These are phyloP conservation scores for Cephalotes varians DNA, from an alignment of 2,888 invertebrate genomes.

Conservation along the genomic window DNA sequence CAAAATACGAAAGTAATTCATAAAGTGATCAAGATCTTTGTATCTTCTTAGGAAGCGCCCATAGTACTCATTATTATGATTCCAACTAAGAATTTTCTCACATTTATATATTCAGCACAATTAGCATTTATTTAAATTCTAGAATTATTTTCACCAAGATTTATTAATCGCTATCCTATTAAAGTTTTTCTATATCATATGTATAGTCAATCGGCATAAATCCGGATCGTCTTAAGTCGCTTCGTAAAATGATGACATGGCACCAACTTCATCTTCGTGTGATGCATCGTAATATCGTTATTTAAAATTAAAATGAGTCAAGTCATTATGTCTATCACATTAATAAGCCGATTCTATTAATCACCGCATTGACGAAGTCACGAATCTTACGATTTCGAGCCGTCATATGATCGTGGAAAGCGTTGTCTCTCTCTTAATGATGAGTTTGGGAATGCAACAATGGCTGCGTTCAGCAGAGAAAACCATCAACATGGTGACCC, in stretches of 20 bases:
- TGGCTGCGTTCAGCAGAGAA: no score
- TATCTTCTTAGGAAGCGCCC: slow-evolving; percentile 31
- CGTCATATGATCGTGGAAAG: no score
- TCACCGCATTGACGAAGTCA: background rate
- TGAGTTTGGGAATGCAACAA: no score
- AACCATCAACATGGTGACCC: no score
- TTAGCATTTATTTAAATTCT: slow-evolving; percentile 13
- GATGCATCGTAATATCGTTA: background rate
- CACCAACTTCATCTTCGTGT: background rate
- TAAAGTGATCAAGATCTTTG: slow-evolving; percentile 36
- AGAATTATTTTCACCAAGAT: background rate
- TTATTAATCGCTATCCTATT: background rate
- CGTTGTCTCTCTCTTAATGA: no score
- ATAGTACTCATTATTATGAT: slow-evolving; percentile 47
- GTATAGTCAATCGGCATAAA: background rate
- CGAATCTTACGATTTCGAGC: no score
- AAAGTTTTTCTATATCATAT: background rate
- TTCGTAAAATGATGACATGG: background rate
- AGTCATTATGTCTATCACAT: background rate
- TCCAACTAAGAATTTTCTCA: background rate
- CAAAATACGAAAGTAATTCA: slow-evolving; percentile 3
- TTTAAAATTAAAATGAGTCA: background rate
- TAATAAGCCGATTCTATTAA: background rate
- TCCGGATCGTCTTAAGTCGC: background rate
- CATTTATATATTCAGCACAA: background rate